phyloP scores from a whole-genome alignment of 1,140 invertebrate species.

The Aethina tumida region DNA sequence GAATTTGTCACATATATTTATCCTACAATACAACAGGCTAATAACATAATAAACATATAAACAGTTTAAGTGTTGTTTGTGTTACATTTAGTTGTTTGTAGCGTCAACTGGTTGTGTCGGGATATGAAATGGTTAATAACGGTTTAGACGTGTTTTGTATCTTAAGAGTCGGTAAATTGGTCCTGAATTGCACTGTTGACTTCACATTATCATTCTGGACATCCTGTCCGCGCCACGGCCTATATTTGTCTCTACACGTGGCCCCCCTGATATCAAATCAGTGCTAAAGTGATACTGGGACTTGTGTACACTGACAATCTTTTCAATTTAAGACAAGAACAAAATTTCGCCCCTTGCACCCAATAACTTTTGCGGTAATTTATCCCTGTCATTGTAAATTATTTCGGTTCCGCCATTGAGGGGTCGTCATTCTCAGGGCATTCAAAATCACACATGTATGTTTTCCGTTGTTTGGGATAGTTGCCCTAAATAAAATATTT shows the following conservation, averaged over 20 bases:
- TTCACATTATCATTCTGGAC: constrained; percentile 7
- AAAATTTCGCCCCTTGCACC: too few relatives aligned
- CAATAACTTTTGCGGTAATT: too few relatives aligned
- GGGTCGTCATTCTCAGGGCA: too few relatives aligned
- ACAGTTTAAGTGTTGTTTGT: constrained; percentile 9
- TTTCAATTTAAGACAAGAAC: too few relatives aligned
- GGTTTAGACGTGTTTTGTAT: constrained; percentile 3
- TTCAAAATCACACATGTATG: too few relatives aligned
- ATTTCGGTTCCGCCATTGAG: not conserved
- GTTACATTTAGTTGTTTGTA: constrained; percentile 11
- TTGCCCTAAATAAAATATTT: constrained; percentile 27
- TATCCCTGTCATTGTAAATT: not conserved
- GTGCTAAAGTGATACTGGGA: too few relatives aligned
- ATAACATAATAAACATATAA: too few relatives aligned
- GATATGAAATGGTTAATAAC: constrained; percentile 6
- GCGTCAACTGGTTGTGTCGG: constrained; percentile 12
- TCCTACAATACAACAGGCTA: too few relatives aligned
- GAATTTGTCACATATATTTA: too few relatives aligned
- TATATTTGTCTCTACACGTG: too few relatives aligned
- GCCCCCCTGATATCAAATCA: too few relatives aligned
- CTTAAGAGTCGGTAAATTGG: constrained; percentile 10
- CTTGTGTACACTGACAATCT: too few relatives aligned
- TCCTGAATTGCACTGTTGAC: constrained; percentile 8
- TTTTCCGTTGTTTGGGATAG: constrained; percentile 18
- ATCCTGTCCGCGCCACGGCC: not conserved